Evolutionary conservation across 2,888 invertebrate genomes (phyloP), one percentile per base, ranked within the genome.

Genomic region (Lymantria dispar): DNA sequence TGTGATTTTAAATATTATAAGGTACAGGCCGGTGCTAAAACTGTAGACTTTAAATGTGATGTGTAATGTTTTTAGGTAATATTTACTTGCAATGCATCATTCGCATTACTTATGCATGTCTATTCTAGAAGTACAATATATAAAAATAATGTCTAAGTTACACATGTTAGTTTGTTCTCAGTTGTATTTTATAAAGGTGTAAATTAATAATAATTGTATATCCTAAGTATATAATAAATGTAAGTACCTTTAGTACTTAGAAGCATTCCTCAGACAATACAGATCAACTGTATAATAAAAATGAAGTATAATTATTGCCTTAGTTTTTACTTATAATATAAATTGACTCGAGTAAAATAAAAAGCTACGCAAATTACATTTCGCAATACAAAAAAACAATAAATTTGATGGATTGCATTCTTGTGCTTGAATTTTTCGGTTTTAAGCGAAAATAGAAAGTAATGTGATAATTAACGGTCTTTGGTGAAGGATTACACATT

Each of bases 401-500:
- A 39, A 12, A 38, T 29, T 31, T 39, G 39, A 14, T 39, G 22
- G 10, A 38, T 31, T 31, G 8, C 12, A 14, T 31, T n/a, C 12
- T 9, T 47, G 14, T 43, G 31, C 29, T 48, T 38, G 5, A 9
- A n/a, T 22, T 22, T 22, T 22, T 22, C 5, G 22, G 2, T 22
- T 22, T 3, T 22, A 22, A 22, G 2, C 2, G 22, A 22, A 22
- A 22, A 5, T 22, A 42, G 22, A 42, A 42, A 49, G 9, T 58
- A 54, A 50, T 52, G 54, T 52, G 57, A 60, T 54, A 62, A 50
- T 42, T 31, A 56, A 44, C 54, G 60, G 72, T 86, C 86, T 87
- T 87, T 87, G 87, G 87, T 79, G 82, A 83, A 77, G 74, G 76
- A 65, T 75, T 76, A 66, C 68, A 42, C 42, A 42, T 60, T 54